Percentiles rank a stretch among this genome's conserved stretches.
Evolutionary conservation across 2,113 vertebrate species (phyloP).

Genomic region (Dipodomys spectabilis): DNA sequence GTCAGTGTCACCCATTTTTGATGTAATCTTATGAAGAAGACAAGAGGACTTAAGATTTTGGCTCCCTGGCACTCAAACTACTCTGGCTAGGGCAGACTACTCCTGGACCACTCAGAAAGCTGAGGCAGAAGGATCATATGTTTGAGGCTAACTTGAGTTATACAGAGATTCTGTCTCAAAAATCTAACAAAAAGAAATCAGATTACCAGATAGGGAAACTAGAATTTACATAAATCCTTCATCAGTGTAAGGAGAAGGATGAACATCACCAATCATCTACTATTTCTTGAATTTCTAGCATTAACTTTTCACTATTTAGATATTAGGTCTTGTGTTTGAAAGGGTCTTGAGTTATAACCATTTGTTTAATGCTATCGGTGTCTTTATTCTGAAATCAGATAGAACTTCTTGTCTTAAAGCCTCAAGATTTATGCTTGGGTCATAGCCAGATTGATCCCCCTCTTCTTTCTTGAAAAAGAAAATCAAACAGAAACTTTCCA

Average conservation of each 20-base stretch:
- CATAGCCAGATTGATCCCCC: constrained; percentile 73
- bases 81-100: too few relatives aligned
- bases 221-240: not conserved
- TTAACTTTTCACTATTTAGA: not conserved
- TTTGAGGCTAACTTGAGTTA: not conserved
- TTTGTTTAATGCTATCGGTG: constrained; percentile 23
- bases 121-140: too few relatives aligned
- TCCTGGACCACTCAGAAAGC: too few relatives aligned
- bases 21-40: constrained; percentile 4
- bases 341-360: not conserved
- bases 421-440: constrained; percentile 77
- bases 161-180: not conserved
- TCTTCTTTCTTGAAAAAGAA: constrained; percentile 75
- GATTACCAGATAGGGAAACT: not conserved
- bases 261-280: not conserved
- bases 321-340: constrained; percentile 39
- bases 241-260: not conserved
- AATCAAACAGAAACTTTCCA: constrained; percentile 75
- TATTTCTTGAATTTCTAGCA: constrained; percentile 19
- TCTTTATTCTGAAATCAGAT: constrained; percentile 45
- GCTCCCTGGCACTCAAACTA: not conserved
- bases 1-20: too few relatives aligned
- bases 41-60: constrained; percentile 24
- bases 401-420: constrained; percentile 76
- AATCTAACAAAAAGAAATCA: not conserved